Evolutionary conservation across 2,113 vertebrate genomes (phyloP).

Genomic region (Chamaea fasciata): DNA sequence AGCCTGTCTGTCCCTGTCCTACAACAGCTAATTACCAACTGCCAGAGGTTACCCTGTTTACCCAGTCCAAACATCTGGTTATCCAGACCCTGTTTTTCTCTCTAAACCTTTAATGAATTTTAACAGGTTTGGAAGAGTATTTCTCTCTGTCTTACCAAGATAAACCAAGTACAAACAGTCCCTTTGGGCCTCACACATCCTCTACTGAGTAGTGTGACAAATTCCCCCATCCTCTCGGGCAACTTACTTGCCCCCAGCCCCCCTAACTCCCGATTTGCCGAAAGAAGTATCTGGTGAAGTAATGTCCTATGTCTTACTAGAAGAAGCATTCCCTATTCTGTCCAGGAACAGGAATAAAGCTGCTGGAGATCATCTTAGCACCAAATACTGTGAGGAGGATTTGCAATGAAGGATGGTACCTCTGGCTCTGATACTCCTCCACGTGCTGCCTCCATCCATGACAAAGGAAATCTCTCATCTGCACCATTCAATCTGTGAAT

Average conservation of each 20-base stretch:
- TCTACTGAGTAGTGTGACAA: neutral
- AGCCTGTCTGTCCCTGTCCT: neutral
- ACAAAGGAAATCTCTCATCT: neutral
- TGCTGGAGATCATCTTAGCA: neutral
- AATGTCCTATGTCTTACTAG: neutral
- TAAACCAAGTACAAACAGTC: neutral
- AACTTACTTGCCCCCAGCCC: neutral
- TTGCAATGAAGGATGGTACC: neutral
- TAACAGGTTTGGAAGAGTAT: neutral
- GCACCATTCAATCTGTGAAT: neutral
- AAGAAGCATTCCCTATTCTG: neutral
- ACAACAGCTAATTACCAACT: neutral
- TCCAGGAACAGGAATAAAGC: neutral
- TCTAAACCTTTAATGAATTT: neutral
- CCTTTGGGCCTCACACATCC: neutral
- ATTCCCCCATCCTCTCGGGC: neutral
- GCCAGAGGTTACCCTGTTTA: neutral
- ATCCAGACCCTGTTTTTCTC: neutral
- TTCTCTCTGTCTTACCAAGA: conserved; percentile 1
- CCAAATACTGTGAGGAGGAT: neutral
- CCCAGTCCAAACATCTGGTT: neutral
- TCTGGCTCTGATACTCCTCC: neutral
- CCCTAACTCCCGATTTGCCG: neutral
- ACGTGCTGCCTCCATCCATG: neutral
- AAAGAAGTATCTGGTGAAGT: neutral